phyloP scores from a whole-genome alignment of 2,888 invertebrate genomes.

The Chouioia cunea region DNA sequence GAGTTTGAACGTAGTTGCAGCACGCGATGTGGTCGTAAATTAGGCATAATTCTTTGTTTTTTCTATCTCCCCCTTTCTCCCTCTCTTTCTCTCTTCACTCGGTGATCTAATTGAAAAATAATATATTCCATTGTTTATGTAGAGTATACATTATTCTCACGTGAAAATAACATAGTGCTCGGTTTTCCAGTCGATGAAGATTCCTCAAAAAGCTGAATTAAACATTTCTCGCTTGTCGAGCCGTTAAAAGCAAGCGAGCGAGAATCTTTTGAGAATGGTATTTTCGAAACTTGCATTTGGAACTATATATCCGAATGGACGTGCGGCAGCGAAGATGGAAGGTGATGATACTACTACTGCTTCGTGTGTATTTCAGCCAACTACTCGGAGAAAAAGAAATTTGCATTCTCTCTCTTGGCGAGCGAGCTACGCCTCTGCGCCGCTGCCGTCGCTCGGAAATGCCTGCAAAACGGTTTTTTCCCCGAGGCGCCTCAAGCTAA shows the following conservation, averaged over 20 bases:
- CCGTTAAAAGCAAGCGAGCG: no score
- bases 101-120: not conserved
- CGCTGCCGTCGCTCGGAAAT: slow-evolving; percentile 8
- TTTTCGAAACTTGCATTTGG: no score
- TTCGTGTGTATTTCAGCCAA: no score
- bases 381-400: slow-evolving; percentile 44
- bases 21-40: slow-evolving; percentile 40
- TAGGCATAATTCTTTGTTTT: slow-evolving; percentile 52
- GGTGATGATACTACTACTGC: no score
- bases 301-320: no score
- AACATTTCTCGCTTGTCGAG: no score
- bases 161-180: no score
- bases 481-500: slow-evolving; percentile 24
- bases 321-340: slow-evolving; percentile 6
- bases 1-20: slow-evolving; percentile 37
- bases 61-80: slow-evolving; percentile 33
- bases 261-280: no score
- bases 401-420: slow-evolving; percentile 41
- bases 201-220: no score
- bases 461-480: slow-evolving; percentile 42
- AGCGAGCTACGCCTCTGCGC: no score
- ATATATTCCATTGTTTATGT: not conserved
- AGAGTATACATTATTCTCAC: no score
- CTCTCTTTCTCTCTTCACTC: not conserved
- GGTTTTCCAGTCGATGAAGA: no score